A percentile compares a stretch with the other conserved stretches of the same genome.
Conservation (phyloP, 2,888 invertebrate genomes). For the Phymatocera aterrima region DNA sequence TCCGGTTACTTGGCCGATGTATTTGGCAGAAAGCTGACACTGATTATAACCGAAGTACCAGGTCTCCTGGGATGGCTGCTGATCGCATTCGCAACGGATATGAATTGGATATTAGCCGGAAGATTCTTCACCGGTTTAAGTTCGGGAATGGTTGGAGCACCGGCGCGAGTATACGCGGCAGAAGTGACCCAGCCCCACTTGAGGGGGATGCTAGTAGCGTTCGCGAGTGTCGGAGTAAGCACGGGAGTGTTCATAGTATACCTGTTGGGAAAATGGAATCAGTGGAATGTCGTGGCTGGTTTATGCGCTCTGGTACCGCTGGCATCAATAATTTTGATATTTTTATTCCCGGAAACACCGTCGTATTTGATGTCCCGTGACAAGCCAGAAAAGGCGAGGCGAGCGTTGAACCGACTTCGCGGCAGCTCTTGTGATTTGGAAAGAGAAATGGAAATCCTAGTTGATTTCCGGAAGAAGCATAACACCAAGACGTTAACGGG, state of each 20-base stretch:
- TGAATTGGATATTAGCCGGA: conserved; percentile 81
- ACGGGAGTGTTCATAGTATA: conserved; percentile 83
- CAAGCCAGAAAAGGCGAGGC: conserved; percentile 78
- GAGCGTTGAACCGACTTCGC: conserved; percentile 78
- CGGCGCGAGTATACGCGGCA: conserved; percentile 83
- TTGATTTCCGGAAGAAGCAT: conserved; percentile 80
- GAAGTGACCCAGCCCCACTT: conserved; percentile 85
- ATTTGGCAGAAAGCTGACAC: conserved; percentile 80
- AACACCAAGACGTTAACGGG: conserved; percentile 78
- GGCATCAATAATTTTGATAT: conserved; percentile 78
- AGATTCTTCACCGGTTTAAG: conserved; percentile 83
- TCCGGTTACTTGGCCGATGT: conserved; percentile 85
- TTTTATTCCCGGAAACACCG: conserved; percentile 84
- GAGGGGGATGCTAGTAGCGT: conserved; percentile 84
- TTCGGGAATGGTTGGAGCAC: conserved; percentile 85
- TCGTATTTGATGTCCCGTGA: conserved; percentile 82
- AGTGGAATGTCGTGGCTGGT: conserved; percentile 82
- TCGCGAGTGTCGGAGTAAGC: conserved; percentile 84
- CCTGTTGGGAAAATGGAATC: conserved; percentile 78
- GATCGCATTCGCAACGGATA: conserved; percentile 78
- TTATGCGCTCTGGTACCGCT: conserved; percentile 80
- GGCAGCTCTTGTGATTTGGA: conserved; percentile 81
- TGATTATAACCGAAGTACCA: conserved; percentile 82
- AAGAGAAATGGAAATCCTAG: conserved; percentile 79
- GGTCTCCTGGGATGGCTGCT: conserved; percentile 83